These are phyloP conservation scores for Syngnathus floridae DNA, from an alignment of 2,113 vertebrate species.

Conservation along the genomic window DNA sequence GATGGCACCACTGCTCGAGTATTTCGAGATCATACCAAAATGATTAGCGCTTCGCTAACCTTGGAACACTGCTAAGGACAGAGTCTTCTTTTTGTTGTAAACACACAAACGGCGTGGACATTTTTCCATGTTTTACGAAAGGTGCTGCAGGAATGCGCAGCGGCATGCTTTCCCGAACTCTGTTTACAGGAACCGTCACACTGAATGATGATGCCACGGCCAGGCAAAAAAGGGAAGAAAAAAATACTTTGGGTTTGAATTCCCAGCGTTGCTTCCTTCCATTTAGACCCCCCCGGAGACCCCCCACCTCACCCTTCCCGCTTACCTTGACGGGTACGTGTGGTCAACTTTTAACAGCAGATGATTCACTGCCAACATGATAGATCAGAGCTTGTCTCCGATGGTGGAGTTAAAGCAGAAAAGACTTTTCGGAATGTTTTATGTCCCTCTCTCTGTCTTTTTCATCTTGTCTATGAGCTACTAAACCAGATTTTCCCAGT, in stretches of 20 bases:
- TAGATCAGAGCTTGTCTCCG: slow-evolving; percentile 35
- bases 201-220: slow-evolving; percentile 74
- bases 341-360: slow-evolving; percentile 57
- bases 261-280: slow-evolving; percentile 59
- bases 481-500: too few relatives aligned
- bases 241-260: slow-evolving; percentile 77
- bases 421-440: slow-evolving; percentile 38
- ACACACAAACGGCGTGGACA: slow-evolving; percentile 42
- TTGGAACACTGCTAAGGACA: slow-evolving; percentile 6
- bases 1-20: slow-evolving; percentile 28
- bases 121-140: slow-evolving; percentile 49
- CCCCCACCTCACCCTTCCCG: slow-evolving; percentile 11
- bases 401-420: neutral
- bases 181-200: slow-evolving; percentile 78
- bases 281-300: slow-evolving; percentile 5
- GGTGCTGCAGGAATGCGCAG: slow-evolving; percentile 64
- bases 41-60: slow-evolving; percentile 7
- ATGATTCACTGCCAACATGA: slow-evolving; percentile 49
- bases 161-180: slow-evolving; percentile 68
- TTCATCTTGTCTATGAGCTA: slow-evolving; percentile 8
- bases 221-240: slow-evolving; percentile 37
- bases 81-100: neutral
- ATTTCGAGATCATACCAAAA: slow-evolving; percentile 20
- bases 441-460: slow-evolving; percentile 23
- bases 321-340: slow-evolving; percentile 52